Evolutionary conservation across 2,113 vertebrate genomes (phyloP).

Genomic region (Mormyrus lacerda): DNA sequence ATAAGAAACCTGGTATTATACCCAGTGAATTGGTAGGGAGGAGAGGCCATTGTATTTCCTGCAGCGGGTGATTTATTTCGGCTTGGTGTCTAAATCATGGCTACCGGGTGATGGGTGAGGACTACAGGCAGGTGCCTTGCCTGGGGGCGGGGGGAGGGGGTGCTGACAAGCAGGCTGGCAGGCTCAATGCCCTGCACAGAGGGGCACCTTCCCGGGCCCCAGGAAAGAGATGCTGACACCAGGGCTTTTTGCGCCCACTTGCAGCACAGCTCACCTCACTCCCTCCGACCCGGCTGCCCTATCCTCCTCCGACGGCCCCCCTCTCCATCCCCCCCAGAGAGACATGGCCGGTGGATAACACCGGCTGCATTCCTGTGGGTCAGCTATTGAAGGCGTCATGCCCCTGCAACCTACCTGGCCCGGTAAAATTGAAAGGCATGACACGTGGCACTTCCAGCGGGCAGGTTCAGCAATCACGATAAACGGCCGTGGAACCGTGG

Average conservation of each 20-base stretch:
- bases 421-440: not conserved
- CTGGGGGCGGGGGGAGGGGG: not conserved
- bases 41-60: not conserved
- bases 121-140: not conserved
- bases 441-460: not conserved
- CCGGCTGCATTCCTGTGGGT: not conserved
- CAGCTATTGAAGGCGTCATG: not conserved
- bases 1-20: slow-evolving; percentile 12
- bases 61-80: slow-evolving; percentile 1
- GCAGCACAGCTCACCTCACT: slow-evolving; percentile 23
- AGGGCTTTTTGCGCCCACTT: not conserved
- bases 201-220: slow-evolving; percentile 35
- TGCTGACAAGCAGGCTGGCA: slow-evolving; percentile 27
- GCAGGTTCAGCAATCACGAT: not conserved
- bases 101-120: not conserved
- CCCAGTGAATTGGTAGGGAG: slow-evolving; percentile 16
- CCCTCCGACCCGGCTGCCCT: not conserved
- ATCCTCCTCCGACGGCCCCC: no score
- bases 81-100: not conserved
- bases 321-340: not conserved
- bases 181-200: not conserved
- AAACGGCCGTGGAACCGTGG: not conserved
- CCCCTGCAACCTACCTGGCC: not conserved
- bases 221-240: slow-evolving; percentile 41
- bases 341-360: not conserved